phyloP scores from a whole-genome alignment of 1,140 invertebrate genomes.

The Teleogryllus occipitalis region DNA sequence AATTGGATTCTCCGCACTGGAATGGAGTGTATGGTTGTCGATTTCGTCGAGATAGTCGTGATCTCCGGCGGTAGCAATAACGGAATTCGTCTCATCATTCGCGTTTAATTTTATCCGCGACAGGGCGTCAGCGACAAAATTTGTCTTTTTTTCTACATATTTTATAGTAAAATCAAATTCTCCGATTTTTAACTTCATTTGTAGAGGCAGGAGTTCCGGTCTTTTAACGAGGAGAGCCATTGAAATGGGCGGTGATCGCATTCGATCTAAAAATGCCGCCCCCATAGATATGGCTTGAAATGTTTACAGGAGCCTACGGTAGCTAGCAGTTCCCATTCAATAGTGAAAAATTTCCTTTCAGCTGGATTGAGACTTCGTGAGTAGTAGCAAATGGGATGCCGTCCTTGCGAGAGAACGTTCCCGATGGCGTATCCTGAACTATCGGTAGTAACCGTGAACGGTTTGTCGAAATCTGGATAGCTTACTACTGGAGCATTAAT shows the following conservation, averaged over 20 bases:
- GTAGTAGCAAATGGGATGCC: conserved; percentile 33
- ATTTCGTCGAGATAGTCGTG: not conserved
- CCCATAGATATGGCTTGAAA: conserved; percentile 21
- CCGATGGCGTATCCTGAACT: conserved; percentile 28
- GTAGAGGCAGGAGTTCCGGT: conserved; percentile 23
- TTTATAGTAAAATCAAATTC: conserved; percentile 28
- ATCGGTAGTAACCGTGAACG: conserved; percentile 27
- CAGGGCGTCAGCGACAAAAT: conserved; percentile 26
- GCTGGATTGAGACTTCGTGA: conserved; percentile 31
- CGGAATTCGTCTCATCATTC: not conserved
- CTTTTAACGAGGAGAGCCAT: conserved; percentile 24
- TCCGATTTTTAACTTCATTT: conserved; percentile 24
- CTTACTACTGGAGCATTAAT: conserved; percentile 22
- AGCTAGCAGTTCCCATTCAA: conserved; percentile 27
- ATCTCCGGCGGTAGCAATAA: not conserved
- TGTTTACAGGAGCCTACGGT: not conserved
- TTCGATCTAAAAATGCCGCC: conserved; percentile 24
- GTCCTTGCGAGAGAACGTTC: conserved; percentile 27
- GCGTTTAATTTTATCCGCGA: conserved; percentile 22
- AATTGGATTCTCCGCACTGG: not conserved
- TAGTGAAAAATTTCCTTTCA: conserved; percentile 35
- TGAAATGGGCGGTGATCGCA: conserved; percentile 24
- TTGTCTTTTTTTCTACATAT: conserved; percentile 29
- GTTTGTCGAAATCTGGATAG: conserved; percentile 23
- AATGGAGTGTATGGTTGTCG: not conserved